Conservation (phyloP, 2,113 vertebrate species). For the Hystrix brachyura region DNA sequence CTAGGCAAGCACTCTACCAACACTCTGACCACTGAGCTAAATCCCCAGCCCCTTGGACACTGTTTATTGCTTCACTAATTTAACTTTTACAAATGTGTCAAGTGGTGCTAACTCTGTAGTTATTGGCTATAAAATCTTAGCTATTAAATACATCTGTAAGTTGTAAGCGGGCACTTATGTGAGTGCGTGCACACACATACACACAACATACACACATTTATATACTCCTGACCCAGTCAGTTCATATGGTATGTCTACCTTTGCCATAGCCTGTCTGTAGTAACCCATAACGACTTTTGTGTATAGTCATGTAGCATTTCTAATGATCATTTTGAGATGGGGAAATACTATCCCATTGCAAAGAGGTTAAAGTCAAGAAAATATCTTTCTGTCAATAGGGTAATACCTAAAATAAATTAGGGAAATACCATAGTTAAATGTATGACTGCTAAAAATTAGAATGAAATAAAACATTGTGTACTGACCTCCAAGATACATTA, state of each 20-base stretch:
- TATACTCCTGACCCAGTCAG: neutral
- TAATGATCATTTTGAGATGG: neutral
- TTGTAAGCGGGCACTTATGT: neutral
- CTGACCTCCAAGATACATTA: neutral
- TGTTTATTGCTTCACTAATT: neutral
- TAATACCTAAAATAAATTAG: conserved; percentile 1
- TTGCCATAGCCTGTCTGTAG: neutral
- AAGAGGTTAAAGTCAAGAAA: conserved; percentile 3
- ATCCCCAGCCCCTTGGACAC: neutral
- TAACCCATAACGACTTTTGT: neutral
- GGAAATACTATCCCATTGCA: neutral
- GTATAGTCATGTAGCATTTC: neutral
- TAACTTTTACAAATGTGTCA: neutral
- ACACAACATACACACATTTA: neutral
- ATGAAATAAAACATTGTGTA: neutral
- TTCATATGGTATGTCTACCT: neutral
- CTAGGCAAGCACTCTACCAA: no score
- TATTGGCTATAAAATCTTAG: neutral
- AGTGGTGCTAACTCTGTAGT: neutral
- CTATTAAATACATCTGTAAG: neutral
- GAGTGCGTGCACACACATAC: accelerated
- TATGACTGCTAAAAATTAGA: conserved; percentile 13
- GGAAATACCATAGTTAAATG: neutral
- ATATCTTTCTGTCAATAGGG: neutral
- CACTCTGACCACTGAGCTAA: no score